phyloP scores from a whole-genome alignment of 2,888 invertebrate genomes.

The Leucophenga montana region DNA sequence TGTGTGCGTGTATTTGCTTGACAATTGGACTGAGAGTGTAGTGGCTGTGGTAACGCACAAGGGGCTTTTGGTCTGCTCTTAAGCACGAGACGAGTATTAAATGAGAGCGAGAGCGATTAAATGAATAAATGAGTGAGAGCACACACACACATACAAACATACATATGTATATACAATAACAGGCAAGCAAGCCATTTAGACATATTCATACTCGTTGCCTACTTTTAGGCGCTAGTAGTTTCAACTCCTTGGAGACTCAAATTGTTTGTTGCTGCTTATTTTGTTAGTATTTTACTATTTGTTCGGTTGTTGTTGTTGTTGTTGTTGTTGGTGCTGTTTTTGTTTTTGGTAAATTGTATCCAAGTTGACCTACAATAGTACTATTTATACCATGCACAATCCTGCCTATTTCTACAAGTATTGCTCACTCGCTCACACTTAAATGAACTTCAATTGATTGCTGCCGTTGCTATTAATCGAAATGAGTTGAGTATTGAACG shows the following conservation, averaged over 20 bases:
- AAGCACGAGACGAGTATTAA: background rate
- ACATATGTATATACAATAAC: no score
- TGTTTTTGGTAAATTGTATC: background rate
- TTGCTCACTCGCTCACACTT: background rate
- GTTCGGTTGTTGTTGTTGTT: background rate
- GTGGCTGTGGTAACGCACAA: no score
- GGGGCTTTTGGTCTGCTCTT: no score
- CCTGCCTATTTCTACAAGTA: background rate
- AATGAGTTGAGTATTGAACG: background rate
- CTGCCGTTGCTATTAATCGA: constrained; percentile 10
- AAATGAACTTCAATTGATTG: no score
- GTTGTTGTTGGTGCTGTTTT: background rate
- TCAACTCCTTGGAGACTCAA: no score
- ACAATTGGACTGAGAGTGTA: no score
- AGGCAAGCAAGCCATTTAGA: no score
- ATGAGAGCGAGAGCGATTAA: constrained; percentile 2
- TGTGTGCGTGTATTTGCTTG: background rate
- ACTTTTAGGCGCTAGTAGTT: no score
- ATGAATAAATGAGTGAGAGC: constrained; percentile 12
- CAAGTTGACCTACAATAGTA: no score
- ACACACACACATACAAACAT: no score
- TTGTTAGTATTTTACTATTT: background rate
- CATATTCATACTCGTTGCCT: no score
- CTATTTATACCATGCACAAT: no score
- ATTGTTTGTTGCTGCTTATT: background rate